A percentile compares a stretch with the other conserved stretches of the same genome.
Conservation (phyloP, 2,113 vertebrate species). For the Poicephalus gulielmi region DNA sequence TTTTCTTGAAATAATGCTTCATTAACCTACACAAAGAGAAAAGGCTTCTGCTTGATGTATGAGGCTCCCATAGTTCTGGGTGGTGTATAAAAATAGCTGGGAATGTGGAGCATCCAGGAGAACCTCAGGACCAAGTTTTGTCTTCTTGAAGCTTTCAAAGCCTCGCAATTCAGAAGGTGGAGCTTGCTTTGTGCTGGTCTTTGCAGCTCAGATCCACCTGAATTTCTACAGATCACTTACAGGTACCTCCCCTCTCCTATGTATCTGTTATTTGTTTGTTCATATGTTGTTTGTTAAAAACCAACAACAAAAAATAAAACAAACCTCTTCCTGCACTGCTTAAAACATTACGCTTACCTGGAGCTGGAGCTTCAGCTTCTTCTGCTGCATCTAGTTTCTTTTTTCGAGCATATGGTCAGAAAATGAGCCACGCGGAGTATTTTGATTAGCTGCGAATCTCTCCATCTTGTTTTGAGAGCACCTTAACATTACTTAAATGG, state of each 20-base stretch:
- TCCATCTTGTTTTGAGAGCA: constrained; percentile 11
- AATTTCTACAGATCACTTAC: neutral
- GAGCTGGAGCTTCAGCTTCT: neutral
- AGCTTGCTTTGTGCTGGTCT: neutral
- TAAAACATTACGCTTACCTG: constrained; percentile 8
- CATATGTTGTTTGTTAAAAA: neutral
- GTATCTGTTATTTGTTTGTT: neutral
- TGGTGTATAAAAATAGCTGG: constrained; percentile 9
- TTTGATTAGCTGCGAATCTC: constrained; percentile 17
- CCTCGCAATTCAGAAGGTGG: neutral
- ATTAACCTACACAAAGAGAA: constrained; percentile 63
- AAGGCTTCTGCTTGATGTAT: neutral
- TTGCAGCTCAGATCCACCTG: neutral
- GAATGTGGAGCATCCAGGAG: neutral
- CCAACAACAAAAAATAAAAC: neutral
- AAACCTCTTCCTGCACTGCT: neutral
- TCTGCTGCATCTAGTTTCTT: neutral
- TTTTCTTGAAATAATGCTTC: constrained; percentile 9
- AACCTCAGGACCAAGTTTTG: neutral
- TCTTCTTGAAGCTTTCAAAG: neutral
- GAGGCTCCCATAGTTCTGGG: neutral
- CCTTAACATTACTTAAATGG: neutral
- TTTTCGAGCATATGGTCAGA: neutral
- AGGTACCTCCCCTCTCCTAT: neutral
- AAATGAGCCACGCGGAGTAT: neutral